Evolutionary conservation across 64 coral and sea anemone genomes (phyloP).

Genomic region (Stylophora pistillata): DNA sequence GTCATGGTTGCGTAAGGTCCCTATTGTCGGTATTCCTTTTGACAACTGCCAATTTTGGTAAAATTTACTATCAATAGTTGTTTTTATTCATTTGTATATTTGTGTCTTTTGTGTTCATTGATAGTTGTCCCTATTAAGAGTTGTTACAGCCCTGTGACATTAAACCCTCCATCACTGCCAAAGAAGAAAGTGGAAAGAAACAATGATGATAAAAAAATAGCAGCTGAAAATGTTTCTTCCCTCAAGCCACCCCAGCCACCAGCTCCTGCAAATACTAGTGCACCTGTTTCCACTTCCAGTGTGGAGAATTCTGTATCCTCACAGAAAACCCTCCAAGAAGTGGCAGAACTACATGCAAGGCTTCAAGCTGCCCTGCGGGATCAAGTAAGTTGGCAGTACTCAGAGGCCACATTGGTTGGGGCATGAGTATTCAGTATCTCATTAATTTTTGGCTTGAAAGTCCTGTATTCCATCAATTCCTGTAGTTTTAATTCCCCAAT

Average conservation of each 20-base stretch:
- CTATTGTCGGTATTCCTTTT: too few relatives aligned
- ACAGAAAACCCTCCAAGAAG: constrained; percentile 48
- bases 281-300: constrained; percentile 14
- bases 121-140: constrained; percentile 86
- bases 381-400: constrained; percentile 33
- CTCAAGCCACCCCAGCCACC: not conserved
- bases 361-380: constrained; percentile 48
- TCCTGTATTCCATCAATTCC: too few relatives aligned
- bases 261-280: not conserved
- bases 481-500: too few relatives aligned
- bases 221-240: not conserved
- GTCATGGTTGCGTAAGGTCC: too few relatives aligned
- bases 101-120: not conserved
- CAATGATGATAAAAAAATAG: not conserved
- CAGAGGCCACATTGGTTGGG: not conserved
- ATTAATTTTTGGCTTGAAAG: too few relatives aligned
- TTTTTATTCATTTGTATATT: not conserved
- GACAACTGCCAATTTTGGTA: too few relatives aligned
- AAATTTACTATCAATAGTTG: too few relatives aligned
- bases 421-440: not conserved
- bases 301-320: constrained; percentile 18
- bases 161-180: constrained; percentile 61
- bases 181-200: not conserved
- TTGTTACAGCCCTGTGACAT: constrained; percentile 71
- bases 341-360: constrained; percentile 52